Evolutionary conservation across 2,113 vertebrate genomes (phyloP).

Genomic region (Halichoeres trimaculatus): DNA sequence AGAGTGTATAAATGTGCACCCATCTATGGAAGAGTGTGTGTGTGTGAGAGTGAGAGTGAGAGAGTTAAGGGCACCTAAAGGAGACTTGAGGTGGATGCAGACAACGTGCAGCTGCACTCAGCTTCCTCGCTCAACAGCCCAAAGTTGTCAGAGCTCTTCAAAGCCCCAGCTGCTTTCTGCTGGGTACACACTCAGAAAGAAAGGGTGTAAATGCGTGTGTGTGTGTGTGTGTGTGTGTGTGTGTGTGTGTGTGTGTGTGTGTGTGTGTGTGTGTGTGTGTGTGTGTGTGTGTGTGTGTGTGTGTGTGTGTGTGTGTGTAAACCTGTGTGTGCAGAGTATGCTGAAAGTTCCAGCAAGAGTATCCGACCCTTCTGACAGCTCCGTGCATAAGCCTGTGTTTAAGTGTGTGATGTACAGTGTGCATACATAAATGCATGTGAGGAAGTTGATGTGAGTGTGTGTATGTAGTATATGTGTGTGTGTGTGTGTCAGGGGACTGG

Average conservation of each 20-base stretch:
- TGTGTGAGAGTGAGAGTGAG: too few relatives aligned
- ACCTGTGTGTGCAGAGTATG: too few relatives aligned
- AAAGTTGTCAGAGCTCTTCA: constrained; percentile 48
- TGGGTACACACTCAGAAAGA: constrained; percentile 15
- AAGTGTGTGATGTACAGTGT: constrained; percentile 11
- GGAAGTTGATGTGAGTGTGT: constrained; percentile 23
- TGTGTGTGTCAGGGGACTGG: constrained; percentile 41
- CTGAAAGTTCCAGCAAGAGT: not conserved
- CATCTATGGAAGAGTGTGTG: not conserved
- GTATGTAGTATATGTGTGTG: constrained; percentile 29
- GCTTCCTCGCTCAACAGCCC: constrained; percentile 18
- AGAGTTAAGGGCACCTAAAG: constrained; percentile 8
- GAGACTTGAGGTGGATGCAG: constrained; percentile 32
- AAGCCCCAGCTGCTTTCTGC: constrained; percentile 32
- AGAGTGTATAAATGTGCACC: constrained; percentile 15
- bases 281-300: constrained; percentile 1
- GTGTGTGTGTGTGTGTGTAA: not conserved
- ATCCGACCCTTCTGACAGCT: constrained; percentile 20
- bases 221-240: not conserved
- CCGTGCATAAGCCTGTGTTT: not conserved
- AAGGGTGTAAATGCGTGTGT: not conserved
- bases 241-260: constrained; percentile 3
- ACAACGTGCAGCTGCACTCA: constrained; percentile 36
- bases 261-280: not conserved
- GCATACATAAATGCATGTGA: not conserved